A percentile compares a stretch with the other conserved stretches of the same genome.
These are phyloP conservation scores for Grantiella picta DNA, from an alignment of 2,113 vertebrate species.

Conservation along the genomic window DNA sequence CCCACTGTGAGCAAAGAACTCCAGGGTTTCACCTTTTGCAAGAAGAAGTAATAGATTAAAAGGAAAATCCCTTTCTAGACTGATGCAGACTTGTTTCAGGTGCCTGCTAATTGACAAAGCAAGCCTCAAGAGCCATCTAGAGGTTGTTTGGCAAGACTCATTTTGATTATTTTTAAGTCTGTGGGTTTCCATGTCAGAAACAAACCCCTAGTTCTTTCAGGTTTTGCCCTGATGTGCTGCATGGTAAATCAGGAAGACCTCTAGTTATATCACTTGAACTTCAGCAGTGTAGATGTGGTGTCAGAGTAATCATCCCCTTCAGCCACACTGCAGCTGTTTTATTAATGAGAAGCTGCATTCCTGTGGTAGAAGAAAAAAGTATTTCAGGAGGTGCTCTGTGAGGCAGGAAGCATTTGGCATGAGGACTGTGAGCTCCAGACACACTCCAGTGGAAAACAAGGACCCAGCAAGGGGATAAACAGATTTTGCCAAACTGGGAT, in stretches of 20 bases:
- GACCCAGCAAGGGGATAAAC: background rate
- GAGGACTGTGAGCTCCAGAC: background rate
- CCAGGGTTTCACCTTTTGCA: background rate
- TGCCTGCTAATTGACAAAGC: constrained; percentile 43
- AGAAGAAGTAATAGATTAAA: background rate
- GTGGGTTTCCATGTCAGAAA: background rate
- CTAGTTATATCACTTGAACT: background rate
- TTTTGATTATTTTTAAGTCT: background rate
- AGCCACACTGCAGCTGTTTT: background rate
- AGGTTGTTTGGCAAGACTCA: constrained; percentile 27
- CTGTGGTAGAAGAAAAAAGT: background rate
- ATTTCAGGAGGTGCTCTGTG: background rate
- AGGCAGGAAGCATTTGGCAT: background rate
- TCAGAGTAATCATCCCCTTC: background rate
- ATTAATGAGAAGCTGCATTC: background rate
- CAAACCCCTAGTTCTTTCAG: background rate
- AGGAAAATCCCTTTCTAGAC: background rate
- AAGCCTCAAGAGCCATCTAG: constrained; percentile 65
- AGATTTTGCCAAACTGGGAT: background rate
- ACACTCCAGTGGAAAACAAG: background rate
- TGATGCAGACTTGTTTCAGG: background rate
- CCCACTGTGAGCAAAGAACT: background rate
- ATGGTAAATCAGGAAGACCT: background rate
- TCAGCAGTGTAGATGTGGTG: background rate
- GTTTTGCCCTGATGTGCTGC: background rate